Conservation (phyloP, 2,113 vertebrate genomes). For the Orthonyx spaldingii region DNA sequence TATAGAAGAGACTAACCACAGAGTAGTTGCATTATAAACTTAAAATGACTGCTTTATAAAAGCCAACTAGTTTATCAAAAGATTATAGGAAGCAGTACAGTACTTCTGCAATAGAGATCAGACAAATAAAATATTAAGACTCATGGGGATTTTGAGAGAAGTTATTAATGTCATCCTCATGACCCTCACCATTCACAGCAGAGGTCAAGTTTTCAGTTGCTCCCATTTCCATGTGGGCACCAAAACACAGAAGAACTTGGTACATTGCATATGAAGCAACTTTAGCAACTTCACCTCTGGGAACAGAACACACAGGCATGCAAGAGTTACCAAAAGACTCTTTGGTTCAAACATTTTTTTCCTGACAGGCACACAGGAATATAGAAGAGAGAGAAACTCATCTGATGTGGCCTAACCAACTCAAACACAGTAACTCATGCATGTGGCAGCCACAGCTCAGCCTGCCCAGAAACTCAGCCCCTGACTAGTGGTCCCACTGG, state of each 20-base stretch:
- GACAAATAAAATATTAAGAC: background rate
- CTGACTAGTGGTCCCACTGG: background rate
- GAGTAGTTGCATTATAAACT: background rate
- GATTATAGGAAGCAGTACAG: background rate
- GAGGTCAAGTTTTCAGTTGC: background rate
- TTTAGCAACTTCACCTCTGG: background rate
- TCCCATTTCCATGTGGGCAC: background rate
- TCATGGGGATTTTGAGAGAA: background rate
- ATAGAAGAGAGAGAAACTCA: background rate
- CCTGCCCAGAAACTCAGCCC: background rate
- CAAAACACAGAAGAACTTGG: background rate
- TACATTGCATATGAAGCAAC: accelerated
- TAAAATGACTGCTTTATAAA: background rate
- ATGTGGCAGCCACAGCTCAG: background rate
- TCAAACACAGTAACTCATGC: background rate
- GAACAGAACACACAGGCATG: background rate
- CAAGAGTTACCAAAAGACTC: background rate
- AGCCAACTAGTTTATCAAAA: background rate
- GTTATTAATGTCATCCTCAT: background rate
- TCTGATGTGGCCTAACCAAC: background rate
- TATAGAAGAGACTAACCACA: background rate
- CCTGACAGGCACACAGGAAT: background rate
- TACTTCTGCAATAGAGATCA: background rate
- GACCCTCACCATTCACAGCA: background rate
- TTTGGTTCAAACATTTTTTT: background rate